Evolutionary conservation across 2,888 invertebrate species (phyloP).

Genomic region (Zeuzera pyrina): DNA sequence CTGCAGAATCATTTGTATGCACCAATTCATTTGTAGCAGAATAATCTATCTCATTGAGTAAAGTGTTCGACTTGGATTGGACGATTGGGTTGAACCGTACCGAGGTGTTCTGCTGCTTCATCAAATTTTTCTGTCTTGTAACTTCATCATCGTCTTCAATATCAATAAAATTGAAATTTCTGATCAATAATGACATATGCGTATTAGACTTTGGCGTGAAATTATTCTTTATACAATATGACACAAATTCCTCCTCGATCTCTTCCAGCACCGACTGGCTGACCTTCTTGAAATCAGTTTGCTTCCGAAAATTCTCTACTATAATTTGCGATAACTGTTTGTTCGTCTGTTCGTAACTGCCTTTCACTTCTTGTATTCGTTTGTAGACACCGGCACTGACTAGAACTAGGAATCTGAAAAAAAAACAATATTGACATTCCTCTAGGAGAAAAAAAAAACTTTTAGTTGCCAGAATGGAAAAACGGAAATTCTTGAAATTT

Average conservation of each 20-base stretch:
- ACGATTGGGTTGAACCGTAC: slow-evolving; percentile 77
- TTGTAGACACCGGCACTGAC: slow-evolving; percentile 91
- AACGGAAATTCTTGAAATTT: too few species aligned
- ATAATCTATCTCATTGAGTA: slow-evolving; percentile 55
- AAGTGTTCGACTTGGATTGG: slow-evolving; percentile 61
- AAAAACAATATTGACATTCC: slow-evolving; percentile 1
- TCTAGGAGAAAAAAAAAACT: not conserved
- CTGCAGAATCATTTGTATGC: slow-evolving; percentile 37
- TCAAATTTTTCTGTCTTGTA: slow-evolving; percentile 14
- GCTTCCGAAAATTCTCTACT: slow-evolving; percentile 86
- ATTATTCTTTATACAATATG: slow-evolving; percentile 76
- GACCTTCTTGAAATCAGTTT: slow-evolving; percentile 84
- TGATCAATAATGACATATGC: slow-evolving; percentile 87
- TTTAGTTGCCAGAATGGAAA: too few species aligned
- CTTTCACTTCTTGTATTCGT: slow-evolving; percentile 84
- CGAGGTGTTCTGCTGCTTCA: slow-evolving; percentile 61
- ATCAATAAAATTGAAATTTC: slow-evolving; percentile 88
- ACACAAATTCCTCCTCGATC: slow-evolving; percentile 86
- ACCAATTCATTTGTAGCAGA: slow-evolving; percentile 41
- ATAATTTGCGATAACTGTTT: slow-evolving; percentile 85
- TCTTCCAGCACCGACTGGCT: slow-evolving; percentile 90
- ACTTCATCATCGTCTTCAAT: slow-evolving; percentile 49
- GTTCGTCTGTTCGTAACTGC: slow-evolving; percentile 82
- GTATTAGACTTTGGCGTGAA: slow-evolving; percentile 77
- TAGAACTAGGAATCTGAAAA: slow-evolving; percentile 81